Evolutionary conservation across 2,797 vertebrate genomes (phyloP), one percentile per base, ranked within the genome.

Genomic region (Trichosurus vulpecula): DNA sequence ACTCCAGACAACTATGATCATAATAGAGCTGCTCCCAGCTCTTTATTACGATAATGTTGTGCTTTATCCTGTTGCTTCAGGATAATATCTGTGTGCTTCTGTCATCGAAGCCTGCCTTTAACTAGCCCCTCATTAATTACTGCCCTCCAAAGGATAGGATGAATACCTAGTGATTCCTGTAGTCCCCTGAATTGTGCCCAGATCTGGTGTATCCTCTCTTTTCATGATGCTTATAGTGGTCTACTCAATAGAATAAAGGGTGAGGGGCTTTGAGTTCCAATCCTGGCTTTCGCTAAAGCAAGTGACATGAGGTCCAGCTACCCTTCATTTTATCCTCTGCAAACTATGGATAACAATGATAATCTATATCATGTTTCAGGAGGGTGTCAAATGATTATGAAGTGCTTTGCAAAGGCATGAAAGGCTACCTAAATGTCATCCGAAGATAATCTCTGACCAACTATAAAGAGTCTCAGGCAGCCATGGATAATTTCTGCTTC

Each of bases 321-420:
- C 1, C 89, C 91, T 96, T 95, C 51, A 94, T 94, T 93, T 95
- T 91, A 87, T 93, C 55, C 91, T 90, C 41, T 95, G 14, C 13
- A 6, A 58, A 93, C 35, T 35, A 90, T 35, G 58, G 92, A 93
- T 91, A 90, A 58, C 27, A 93, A 90, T 22, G 74, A 94, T 81
- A 96, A 35, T 87, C 92, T 95, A 92, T 94, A 41, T 10, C 90
- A 92, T 95, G 35, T 90, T 97, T 96, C 96, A 29, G 95, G 74
- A 87, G 91, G 52, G 47, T 94, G 81, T 92, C 94, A 95, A 96
- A 90, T 90, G 27, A 92, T 57, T 95, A 91, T 91, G 31, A 94
- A 91, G 91, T 92, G 10, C 35, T 96, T 96, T 92, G 11, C 29
- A 94, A 95, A 94, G 94, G 94, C n/a, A 97, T 61, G 94, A 91